phyloP scores from a whole-genome alignment of 2,888 invertebrate genomes.

The Hemithea aestivaria region DNA sequence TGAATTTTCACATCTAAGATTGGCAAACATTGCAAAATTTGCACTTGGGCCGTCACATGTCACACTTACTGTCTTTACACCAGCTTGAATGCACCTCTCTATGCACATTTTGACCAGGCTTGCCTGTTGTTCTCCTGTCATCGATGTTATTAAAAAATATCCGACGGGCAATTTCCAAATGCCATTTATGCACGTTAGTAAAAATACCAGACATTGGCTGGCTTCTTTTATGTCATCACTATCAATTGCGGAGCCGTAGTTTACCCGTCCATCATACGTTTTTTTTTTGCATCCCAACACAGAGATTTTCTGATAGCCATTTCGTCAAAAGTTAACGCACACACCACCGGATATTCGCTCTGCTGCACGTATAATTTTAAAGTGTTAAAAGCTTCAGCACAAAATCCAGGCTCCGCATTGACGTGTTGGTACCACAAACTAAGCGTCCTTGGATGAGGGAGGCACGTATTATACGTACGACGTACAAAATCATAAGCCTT shows the following conservation, averaged over 20 bases:
- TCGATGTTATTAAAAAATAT: too few species aligned
- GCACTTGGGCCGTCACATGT: conserved; percentile 4
- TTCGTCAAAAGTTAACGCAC: too few species aligned
- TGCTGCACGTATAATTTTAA: not conserved
- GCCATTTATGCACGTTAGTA: not conserved
- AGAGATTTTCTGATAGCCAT: conserved; percentile 1
- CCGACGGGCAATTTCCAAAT: too few species aligned
- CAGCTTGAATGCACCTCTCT: too few species aligned
- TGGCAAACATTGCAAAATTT: conserved; percentile 5
- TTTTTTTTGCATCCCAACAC: conserved; percentile 3
- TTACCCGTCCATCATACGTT: conserved; percentile 2
- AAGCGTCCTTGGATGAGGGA: conserved; percentile 7
- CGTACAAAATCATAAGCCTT: conserved; percentile 10
- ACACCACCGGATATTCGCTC: not conserved
- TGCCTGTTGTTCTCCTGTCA: too few species aligned
- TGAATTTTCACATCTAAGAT: too few species aligned
- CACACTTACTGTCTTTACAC: not conserved
- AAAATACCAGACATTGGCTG: conserved; percentile 2
- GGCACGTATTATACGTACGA: conserved; percentile 5
- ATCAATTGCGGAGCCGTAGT: not conserved
- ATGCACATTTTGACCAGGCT: too few species aligned
- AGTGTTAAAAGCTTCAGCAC: conserved; percentile 6
- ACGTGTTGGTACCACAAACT: conserved; percentile 7
- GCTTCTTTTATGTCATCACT: not conserved
- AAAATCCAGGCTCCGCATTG: conserved; percentile 4